Base-by-base conservation (phyloP, 2,113 vertebrate genomes). In the Myocastor coypus region DNA sequence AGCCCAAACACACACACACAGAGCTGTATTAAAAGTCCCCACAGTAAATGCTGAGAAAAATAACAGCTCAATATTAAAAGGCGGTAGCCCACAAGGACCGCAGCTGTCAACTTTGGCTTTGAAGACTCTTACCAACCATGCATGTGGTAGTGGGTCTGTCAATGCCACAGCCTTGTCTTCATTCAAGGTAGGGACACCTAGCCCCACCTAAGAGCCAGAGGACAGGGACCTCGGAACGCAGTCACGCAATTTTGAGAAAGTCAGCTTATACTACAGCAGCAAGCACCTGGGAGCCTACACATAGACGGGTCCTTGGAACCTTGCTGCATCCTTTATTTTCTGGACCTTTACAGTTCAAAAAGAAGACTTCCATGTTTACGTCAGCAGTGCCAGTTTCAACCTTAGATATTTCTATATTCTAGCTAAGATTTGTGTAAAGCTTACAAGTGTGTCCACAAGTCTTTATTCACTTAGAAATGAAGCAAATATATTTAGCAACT, bases 41-140 rank as follows among this genome's bases (percentile, higher is more conserved):
- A 22, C 34, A 80, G 66, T 46, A 89, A 87, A 84, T 0, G 17
- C 87, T 87, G 57, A 89, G 46, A 63, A 96, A 86, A 28, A 64
- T 0, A 91, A 64, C 6, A 66, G 94, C 73, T 96, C 55, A 24
- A 3, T 71, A 73, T 55, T 87, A 91, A 97, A 94, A 96, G 91
- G 71, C 61, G 37, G 28, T n/a, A 59, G 64, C 52, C 87, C 92
- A 24, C 11, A 26, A 78, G 50, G 89, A 50, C 77, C 52, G 57
- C 26, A 71, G 69, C 16, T 52, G 10, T 24, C 32, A 50, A 32
- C 34, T 17, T 7, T 30, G 28, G 22, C 17, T 80, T 20, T 64
- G 40, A 90, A 88, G 50, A 83, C 5, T 78, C 77, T 42, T 17
- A 80, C 22, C 55, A 50, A 50, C 57, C n/a, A 2, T 7, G 0